Conservation (phyloP, 2,113 vertebrate species). For the Bos taurus region DNA sequence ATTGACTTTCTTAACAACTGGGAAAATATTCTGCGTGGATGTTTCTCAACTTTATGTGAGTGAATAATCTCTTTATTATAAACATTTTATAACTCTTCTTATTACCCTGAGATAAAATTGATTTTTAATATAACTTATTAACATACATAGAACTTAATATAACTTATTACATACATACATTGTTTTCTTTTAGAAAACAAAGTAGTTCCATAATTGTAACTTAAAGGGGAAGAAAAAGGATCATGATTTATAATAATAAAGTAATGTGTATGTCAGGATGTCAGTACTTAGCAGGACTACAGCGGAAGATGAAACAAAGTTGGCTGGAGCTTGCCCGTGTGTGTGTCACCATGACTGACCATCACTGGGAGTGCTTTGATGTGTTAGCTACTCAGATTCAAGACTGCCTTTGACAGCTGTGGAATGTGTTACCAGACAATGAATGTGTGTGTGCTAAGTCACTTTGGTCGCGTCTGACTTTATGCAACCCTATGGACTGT, state of each 20-base stretch:
- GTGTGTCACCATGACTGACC: not conserved
- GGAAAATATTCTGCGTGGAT: not conserved
- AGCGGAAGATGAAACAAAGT: not conserved
- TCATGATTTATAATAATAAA: not conserved
- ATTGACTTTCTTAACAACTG: not conserved
- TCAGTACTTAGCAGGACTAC: not conserved
- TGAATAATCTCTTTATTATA: not conserved
- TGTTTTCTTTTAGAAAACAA: not conserved
- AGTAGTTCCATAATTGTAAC: not conserved
- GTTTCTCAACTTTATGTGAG: not conserved
- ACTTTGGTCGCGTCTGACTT: not conserved
- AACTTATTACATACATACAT: too few relatives aligned
- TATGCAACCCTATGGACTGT: not conserved
- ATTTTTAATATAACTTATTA: not conserved
- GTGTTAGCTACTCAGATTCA: not conserved
- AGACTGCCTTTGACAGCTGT: not conserved
- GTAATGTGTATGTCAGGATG: not conserved
- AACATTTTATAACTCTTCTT: not conserved
- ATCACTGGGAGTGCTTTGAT: not conserved
- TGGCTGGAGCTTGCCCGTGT: too few relatives aligned
- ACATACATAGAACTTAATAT: not conserved
- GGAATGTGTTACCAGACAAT: not conserved
- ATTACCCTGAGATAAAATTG: not conserved
- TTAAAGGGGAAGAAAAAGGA: not conserved
- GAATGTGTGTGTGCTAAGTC: not conserved